phyloP scores from a whole-genome alignment of 1,140 invertebrate species.

The Heliconius congener region DNA sequence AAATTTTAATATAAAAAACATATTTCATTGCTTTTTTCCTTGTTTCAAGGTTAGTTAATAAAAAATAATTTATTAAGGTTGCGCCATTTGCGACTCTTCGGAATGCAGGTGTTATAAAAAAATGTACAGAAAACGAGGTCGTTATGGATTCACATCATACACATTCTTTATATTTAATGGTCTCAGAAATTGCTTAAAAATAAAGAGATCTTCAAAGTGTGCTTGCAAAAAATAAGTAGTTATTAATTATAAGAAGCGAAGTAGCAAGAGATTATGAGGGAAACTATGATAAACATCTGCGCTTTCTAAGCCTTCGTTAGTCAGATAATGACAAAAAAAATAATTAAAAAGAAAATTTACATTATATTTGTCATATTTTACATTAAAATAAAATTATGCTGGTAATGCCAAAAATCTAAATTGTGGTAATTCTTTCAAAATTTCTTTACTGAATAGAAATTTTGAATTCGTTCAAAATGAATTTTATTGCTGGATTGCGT shows the following conservation, averaged over 20 bases:
- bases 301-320: too few species aligned
- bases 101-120: not conserved
- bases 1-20: too few species aligned
- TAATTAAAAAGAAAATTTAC: too few species aligned
- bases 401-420: not conserved
- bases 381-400: too few species aligned
- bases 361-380: too few species aligned
- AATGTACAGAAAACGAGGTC: not conserved
- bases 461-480: conserved; percentile 36
- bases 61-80: too few species aligned
- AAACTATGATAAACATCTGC: not conserved
- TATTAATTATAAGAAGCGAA: too few species aligned
- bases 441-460: conserved; percentile 7
- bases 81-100: too few species aligned
- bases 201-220: not conserved
- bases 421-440: conserved; percentile 11
- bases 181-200: not conserved
- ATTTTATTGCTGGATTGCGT: conserved; percentile 71
- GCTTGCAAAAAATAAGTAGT: too few species aligned
- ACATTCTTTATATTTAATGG: not conserved
- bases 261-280: not conserved
- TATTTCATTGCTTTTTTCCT: too few species aligned
- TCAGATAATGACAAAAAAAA: too few species aligned
- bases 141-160: not conserved
- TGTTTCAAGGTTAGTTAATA: too few species aligned